These are phyloP conservation scores for Lampris incognitus DNA, from an alignment of 2,113 vertebrate genomes.

Conservation along the genomic window DNA sequence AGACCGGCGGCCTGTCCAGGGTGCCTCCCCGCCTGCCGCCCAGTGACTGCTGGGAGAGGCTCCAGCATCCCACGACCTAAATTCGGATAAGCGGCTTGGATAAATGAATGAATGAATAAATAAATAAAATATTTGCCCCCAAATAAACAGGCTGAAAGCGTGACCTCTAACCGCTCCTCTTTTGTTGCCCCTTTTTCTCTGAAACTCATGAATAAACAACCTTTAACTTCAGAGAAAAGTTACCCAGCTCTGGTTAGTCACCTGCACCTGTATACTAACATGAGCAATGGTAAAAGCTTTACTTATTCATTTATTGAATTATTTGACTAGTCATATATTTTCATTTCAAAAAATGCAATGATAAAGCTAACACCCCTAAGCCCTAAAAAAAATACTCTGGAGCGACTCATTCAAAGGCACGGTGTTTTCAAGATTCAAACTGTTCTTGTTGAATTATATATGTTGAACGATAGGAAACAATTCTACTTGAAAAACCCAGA, in stretches of 20 bases:
- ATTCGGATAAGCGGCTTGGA: too few relatives aligned
- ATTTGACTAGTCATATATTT: slow-evolving; percentile 7
- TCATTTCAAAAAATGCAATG: not conserved
- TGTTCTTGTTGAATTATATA: slow-evolving; percentile 74
- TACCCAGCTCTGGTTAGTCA: slow-evolving; percentile 17
- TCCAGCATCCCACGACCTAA: too few relatives aligned
- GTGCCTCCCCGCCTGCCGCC: too few relatives aligned
- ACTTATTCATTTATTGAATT: not conserved
- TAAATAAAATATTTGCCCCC: slow-evolving; percentile 37
- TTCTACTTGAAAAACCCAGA: too few relatives aligned
- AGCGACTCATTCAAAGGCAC: slow-evolving; percentile 43
- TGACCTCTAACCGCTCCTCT: slow-evolving; percentile 76
- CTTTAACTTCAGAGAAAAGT: slow-evolving; percentile 36
- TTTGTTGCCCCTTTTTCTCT: slow-evolving; percentile 68
- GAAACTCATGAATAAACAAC: slow-evolving; percentile 54
- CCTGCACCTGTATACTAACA: slow-evolving; percentile 36
- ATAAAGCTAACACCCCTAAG: not conserved
- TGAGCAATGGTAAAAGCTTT: not conserved
- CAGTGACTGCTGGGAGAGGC: too few relatives aligned
- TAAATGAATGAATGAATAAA: too few relatives aligned
- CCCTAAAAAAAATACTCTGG: not conserved
- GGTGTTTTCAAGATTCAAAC: slow-evolving; percentile 23
- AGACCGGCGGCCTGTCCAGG: too few relatives aligned
- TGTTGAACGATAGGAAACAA: too few relatives aligned
- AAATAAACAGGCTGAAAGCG: slow-evolving; percentile 81